Percentiles rank a stretch among this genome's conserved stretches.
Conservation (phyloP, 2,113 vertebrate genomes). For the Origma solitaria region DNA sequence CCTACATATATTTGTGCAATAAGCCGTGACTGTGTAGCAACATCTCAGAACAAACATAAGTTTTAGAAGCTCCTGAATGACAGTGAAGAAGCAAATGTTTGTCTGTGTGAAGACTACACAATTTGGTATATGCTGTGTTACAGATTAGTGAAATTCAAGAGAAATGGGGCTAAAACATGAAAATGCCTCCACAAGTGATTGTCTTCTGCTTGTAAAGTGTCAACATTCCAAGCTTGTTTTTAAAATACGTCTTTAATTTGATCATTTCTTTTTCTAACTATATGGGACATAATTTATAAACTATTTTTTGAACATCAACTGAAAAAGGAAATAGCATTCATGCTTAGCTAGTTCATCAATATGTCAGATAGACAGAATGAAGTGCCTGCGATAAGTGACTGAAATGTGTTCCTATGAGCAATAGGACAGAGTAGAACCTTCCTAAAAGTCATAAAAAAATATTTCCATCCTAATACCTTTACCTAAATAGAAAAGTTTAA, state of each 20-base stretch:
- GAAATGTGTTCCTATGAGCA: not conserved
- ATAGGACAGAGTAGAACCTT: not conserved
- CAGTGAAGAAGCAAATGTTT: not conserved
- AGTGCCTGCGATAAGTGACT: not conserved
- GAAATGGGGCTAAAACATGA: not conserved
- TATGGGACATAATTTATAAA: not conserved
- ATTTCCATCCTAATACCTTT: not conserved
- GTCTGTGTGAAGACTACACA: not conserved
- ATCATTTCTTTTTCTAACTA: not conserved
- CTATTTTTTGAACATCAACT: not conserved
- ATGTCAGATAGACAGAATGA: not conserved
- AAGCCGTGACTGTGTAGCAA: not conserved
- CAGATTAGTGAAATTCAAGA: not conserved
- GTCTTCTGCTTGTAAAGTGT: not conserved
- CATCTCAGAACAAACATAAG: not conserved
- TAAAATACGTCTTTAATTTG: not conserved
- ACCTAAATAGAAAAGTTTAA: not conserved
- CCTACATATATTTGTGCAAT: not conserved
- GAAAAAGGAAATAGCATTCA: not conserved
- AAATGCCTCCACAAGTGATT: not conserved
- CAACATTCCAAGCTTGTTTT: not conserved
- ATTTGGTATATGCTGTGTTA: fast-evolving
- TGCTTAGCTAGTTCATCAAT: not conserved
- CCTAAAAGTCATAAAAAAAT: not conserved
- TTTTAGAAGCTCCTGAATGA: not conserved